Evolutionary conservation across 1,140 invertebrate genomes (phyloP).

Genomic region (Globodera rostochiensis): DNA sequence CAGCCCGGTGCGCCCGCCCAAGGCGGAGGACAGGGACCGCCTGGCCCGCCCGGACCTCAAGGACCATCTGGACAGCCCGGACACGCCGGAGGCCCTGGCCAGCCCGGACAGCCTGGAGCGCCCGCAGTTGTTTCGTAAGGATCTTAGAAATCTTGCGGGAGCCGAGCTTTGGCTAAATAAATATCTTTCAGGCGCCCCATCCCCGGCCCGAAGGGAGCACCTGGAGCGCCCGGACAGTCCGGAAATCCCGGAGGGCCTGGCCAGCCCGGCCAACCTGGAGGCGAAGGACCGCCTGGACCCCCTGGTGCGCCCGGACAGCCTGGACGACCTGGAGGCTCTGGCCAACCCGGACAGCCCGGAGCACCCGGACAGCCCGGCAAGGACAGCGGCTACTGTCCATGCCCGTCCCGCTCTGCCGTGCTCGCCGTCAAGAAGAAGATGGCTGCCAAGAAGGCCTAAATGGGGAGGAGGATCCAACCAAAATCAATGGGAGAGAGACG

Average conservation of each 20-base stretch:
- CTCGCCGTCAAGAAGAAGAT: constrained; percentile 8
- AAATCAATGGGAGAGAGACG: not conserved
- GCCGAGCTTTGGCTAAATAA: not conserved
- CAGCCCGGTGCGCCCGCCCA: constrained; percentile 7
- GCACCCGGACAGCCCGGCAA: not conserved
- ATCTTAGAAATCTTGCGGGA: no score
- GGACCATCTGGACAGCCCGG: constrained; percentile 12
- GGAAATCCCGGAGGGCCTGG: not conserved
- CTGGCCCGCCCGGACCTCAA: not conserved
- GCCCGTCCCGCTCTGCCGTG: constrained; percentile 12
- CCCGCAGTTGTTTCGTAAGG: not conserved
- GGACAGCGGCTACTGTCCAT: constrained; percentile 16
- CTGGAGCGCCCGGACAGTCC: constrained; percentile 13
- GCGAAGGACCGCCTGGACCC: constrained; percentile 3
- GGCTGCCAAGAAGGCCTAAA: no score
- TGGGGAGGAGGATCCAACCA: no score
- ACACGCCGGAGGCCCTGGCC: constrained; percentile 2
- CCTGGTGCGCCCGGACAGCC: constrained; percentile 6
- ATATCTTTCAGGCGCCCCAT: not conserved
- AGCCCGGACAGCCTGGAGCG: no score
- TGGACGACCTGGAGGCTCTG: constrained; percentile 6
- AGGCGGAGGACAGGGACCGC: not conserved
- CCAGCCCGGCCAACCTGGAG: no score
- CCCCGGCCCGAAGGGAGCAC: constrained; percentile 3
- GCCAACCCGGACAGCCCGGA: constrained; percentile 21